Percentiles rank a stretch among this genome's conserved stretches.
Conservation (phyloP, 2,888 invertebrate genomes). For the Octonoba sinensis region DNA sequence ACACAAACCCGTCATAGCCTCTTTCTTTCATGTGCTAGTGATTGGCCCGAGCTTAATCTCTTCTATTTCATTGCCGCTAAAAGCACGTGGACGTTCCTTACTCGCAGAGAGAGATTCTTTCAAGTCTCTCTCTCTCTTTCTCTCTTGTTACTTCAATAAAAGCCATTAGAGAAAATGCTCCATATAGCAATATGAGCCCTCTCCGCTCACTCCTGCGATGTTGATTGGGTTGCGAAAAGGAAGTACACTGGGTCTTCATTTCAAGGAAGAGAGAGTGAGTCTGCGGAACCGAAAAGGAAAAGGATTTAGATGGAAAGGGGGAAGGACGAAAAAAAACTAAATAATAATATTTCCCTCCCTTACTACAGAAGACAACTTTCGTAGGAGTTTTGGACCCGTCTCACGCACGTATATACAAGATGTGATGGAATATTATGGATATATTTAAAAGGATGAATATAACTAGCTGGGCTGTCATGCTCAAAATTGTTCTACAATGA, state of each 20-base stretch:
- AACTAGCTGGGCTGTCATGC: too few species aligned
- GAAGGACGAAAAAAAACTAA: too few species aligned
- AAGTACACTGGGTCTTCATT: conserved; percentile 53
- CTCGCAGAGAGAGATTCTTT: conserved; percentile 41
- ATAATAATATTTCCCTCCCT: too few species aligned
- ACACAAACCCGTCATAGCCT: conserved; percentile 48
- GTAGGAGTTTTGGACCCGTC: too few species aligned
- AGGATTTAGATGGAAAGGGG: too few species aligned
- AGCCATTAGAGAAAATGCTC: conserved; percentile 64
- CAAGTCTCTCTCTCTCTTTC: conserved; percentile 21
- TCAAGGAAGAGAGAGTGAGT: conserved; percentile 38
- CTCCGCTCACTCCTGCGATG: conserved; percentile 16
- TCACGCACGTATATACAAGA: too few species aligned
- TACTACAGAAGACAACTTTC: too few species aligned
- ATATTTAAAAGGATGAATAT: too few species aligned
- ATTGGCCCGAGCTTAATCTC: conserved; percentile 61
- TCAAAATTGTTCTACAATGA: too few species aligned
- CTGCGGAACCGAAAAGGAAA: too few species aligned
- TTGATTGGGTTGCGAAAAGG: conserved; percentile 18
- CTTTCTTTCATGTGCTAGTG: conserved; percentile 59
- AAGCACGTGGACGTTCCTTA: conserved; percentile 60
- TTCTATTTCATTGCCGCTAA: conserved; percentile 64
- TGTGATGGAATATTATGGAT: too few species aligned
- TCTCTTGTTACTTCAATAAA: conserved; percentile 63
- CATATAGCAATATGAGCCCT: conserved; percentile 59